Base-by-base conservation (phyloP, 2,113 vertebrate species). In the Psilopogon haemacephalus region DNA sequence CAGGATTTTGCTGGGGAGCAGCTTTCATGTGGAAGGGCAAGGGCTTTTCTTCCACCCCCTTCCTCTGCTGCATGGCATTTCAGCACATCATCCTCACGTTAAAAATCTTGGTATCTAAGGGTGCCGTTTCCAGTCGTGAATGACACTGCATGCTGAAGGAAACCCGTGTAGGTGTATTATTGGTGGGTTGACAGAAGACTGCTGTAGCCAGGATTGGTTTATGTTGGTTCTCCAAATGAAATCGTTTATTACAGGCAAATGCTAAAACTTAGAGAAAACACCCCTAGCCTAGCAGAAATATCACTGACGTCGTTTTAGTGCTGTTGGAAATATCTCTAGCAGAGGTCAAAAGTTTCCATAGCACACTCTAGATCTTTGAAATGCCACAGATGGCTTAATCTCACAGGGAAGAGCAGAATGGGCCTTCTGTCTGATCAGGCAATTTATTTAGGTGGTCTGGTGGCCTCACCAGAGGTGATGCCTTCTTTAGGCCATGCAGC, bases 11-110 rank as follows among this genome's bases (percentile, higher is more conserved):
- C 38, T 71, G 54, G 16, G 50, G 48, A 78, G 17, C 67, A 65
- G 12, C 38, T 73, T 63, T 15, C 0, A 0, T 33, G 37, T 4
- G 3, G 26, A 8, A 58, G 35, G 14, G 12, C 2, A 0, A 86
- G 27, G 38, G 56, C 70, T 68, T 27, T 33, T 37, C 33, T 74
- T 56, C 40, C 48, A 62, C 2, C 17, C 12, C 8, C 6, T 37
- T 54, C 4, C 33, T 86, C 40, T 37, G 12, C 37, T 32, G 6
- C 15, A 24, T 33, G n/a, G 11, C 4, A 1, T 85, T 88, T 74
- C 63, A 64, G 63, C 27, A 4, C 0, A 0, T 26, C 0, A 0
- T 48, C 82, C 30, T 38, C 4, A 0, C 17, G 33, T 17, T 63
- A 30, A 75, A 68, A 89, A 50, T 12, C 2, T 1, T 40, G 12